A percentile compares a stretch with the other conserved stretches of the same genome.
phyloP scores from a whole-genome alignment of 30 jellyfish, hydroid and myxozoan species.

The Haliclystus octoradiatus region DNA sequence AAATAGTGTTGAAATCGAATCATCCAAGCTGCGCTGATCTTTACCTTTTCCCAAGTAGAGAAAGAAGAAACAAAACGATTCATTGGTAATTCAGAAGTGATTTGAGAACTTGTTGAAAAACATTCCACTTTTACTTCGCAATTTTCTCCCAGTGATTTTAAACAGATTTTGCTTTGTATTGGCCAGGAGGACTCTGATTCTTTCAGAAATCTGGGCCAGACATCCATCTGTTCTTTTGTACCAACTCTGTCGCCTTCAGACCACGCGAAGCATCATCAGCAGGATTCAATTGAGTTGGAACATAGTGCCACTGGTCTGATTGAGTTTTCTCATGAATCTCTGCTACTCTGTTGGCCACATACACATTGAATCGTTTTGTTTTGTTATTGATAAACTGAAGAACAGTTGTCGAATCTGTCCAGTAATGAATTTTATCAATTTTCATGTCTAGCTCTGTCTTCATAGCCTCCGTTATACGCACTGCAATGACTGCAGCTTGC shows the following conservation, averaged over 20 bases:
- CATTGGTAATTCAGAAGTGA: too few relatives aligned
- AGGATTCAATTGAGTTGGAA: conserved; percentile 3
- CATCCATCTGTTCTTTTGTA: conserved; percentile 15
- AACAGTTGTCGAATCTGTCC: conserved; percentile 51
- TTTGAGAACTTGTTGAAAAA: too few relatives aligned
- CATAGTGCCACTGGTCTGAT: conserved; percentile 22
- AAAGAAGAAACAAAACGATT: too few relatives aligned
- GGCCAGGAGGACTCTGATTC: conserved; percentile 20
- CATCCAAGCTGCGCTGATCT: too few relatives aligned
- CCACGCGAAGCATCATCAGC: conserved; percentile 38
- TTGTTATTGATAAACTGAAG: conserved; percentile 33
- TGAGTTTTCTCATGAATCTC: conserved; percentile 19
- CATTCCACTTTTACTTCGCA: too few relatives aligned
- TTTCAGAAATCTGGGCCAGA: conserved; percentile 29
- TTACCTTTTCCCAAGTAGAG: too few relatives aligned
- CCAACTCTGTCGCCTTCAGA: conserved; percentile 2
- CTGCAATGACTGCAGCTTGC: conserved; percentile 48
- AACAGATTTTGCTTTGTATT: too few relatives aligned
- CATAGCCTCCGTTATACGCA: conserved; percentile 21
- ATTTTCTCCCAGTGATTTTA: too few relatives aligned
- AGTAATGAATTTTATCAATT: conserved; percentile 7
- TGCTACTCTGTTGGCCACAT: conserved; percentile 15
- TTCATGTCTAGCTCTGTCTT: conserved; percentile 28
- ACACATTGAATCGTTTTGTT: conserved; percentile 23
- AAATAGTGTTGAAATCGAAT: too few relatives aligned